Evolutionary conservation across 2,888 invertebrate genomes (phyloP), one percentile per base, ranked within the genome.

Genomic region (Eupithecia dodoneata): DNA sequence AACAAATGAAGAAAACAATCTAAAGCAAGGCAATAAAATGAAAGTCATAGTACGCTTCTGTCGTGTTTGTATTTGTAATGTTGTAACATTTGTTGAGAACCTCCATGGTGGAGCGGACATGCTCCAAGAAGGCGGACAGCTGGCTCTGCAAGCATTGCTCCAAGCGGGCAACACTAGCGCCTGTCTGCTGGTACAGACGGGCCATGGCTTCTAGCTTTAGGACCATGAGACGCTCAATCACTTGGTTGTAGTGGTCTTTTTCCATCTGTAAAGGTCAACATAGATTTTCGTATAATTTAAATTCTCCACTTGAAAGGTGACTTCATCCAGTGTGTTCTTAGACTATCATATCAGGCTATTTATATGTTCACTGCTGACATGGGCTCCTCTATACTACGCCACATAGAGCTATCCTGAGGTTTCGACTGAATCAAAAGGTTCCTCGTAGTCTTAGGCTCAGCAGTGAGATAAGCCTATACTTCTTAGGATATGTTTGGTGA

Each of bases 211-310:
- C 80, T 3, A 87, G 72, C 73, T 92, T 92, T 2, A 93, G 78
- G 0, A 81, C 72, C 10, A 90, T 83, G 2, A 93, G 80, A n/a
- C 93, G 85, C 72, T 89, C 85, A 13, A 93, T 85, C 0, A 89
- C 86, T 71, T 85, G 74, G 70, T 87, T 86, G 77, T 90, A 93
- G 72, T 85, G 87, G 52, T 93, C 93, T 70, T 80, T 87, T 80
- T 89, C 88, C 84, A 93, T 89, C 93, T 93, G 84, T 10, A 76
- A 49, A 49, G 15, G 12, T 49, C 45, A 0, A 30, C 30, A 30
- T 30, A 30, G 30, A 30, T 30, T 30, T 30, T 30, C 30, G 30
- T 30, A 30, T 30, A 30, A 30, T 30, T 30, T 30, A 30, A 30
- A 30, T 30, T 30, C 30, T 30, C 30, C 30, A 30, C 30, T 30